phyloP scores from a whole-genome alignment of 2,113 vertebrate species.

The Cnemophilus loriae region DNA sequence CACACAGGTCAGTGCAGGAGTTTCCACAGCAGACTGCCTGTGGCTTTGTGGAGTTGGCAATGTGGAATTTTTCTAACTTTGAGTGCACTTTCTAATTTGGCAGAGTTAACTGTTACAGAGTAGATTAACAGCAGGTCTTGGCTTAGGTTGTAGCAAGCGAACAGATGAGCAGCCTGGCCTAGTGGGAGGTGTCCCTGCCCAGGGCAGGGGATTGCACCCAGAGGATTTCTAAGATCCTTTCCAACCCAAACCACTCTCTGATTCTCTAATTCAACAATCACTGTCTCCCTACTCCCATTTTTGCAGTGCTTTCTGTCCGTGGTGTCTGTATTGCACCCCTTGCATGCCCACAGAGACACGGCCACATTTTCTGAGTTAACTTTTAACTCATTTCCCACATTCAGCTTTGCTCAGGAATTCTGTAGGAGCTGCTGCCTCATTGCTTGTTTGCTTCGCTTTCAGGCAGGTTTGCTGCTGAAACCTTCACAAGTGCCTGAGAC shows the following conservation, averaged over 20 bases:
- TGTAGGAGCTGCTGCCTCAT: neutral
- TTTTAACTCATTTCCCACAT: neutral
- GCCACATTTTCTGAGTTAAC: neutral
- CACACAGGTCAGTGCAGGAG: neutral
- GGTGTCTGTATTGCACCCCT: neutral
- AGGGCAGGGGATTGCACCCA: fast-evolving
- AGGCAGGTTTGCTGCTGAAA: neutral
- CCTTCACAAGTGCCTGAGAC: neutral
- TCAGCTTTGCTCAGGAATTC: neutral
- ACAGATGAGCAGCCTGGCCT: neutral
- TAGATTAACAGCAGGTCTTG: neutral
- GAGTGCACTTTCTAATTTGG: neutral
- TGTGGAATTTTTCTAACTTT: neutral
- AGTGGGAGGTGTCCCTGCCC: neutral
- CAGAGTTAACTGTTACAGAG: too few species aligned
- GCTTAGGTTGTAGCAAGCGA: neutral
- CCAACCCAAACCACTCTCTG: neutral
- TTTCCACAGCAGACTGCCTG: neutral
- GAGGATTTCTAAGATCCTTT: neutral
- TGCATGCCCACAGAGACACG: fast-evolving
- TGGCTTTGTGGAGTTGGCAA: neutral
- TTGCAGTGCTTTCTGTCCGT: neutral
- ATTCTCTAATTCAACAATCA: neutral
- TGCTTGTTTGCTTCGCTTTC: neutral
- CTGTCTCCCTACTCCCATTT: fast-evolving